Conservation (phyloP, 30 jellyfish, hydroid and myxozoan genomes). For the Hydractinia symbiolongicarpus region DNA sequence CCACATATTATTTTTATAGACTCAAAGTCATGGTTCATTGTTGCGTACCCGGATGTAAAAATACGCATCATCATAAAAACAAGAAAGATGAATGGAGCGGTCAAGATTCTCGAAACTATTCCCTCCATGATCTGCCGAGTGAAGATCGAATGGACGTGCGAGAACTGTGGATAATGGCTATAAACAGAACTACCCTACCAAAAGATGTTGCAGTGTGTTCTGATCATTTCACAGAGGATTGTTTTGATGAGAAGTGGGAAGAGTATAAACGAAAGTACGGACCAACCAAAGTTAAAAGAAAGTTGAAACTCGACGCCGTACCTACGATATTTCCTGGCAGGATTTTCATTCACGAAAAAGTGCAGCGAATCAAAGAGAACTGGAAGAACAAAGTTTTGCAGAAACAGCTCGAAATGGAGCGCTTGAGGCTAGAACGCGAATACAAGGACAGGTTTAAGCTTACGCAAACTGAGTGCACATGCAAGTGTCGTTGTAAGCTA, state of each 20-base stretch:
- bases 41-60: constrained; percentile 45
- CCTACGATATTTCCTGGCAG: constrained; percentile 48
- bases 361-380: constrained; percentile 31
- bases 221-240: constrained; percentile 41
- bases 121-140: constrained; percentile 41
- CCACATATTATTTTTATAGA: too few species aligned
- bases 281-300: constrained; percentile 43
- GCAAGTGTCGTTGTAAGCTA: constrained; percentile 34
- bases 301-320: constrained; percentile 35
- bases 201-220: constrained; percentile 47
- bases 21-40: constrained; percentile 36
- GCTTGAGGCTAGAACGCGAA: constrained; percentile 30
- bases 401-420: constrained; percentile 29
- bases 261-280: constrained; percentile 44
- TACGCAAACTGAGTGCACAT: constrained; percentile 40
- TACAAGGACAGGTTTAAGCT: constrained; percentile 32
- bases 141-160: constrained; percentile 43
- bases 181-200: constrained; percentile 36
- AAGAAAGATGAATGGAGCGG: constrained; percentile 46
- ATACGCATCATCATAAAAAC: constrained; percentile 41
- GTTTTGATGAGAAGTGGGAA: constrained; percentile 47
- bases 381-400: constrained; percentile 44
- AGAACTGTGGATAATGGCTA: constrained; percentile 44
- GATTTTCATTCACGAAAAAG: constrained; percentile 37
- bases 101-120: constrained; percentile 32